phyloP scores from a whole-genome alignment of 1,140 invertebrate genomes.

The Delia radicum region DNA sequence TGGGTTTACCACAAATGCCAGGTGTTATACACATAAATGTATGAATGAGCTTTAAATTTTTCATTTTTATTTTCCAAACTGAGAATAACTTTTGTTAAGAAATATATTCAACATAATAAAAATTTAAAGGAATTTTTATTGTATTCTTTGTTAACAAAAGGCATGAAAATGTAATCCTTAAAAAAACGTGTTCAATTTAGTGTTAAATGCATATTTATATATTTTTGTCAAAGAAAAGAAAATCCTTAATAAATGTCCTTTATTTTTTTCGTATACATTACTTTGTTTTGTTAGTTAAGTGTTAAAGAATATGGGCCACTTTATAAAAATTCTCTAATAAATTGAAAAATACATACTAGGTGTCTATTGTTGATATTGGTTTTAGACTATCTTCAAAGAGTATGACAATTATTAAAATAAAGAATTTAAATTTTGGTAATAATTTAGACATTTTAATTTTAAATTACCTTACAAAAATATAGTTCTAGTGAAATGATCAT shows the following conservation, averaged over 20 bases:
- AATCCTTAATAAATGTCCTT: slow-evolving; percentile 1
- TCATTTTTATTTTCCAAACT: not conserved
- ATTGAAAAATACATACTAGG: too few species aligned
- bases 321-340: not conserved
- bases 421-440: too few species aligned
- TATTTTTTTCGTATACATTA: not conserved
- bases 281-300: too few species aligned
- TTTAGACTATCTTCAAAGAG: too few species aligned
- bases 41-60: not conserved
- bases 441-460: too few species aligned
- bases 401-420: too few species aligned
- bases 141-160: not conserved
- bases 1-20: slow-evolving; percentile 14
- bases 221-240: not conserved
- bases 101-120: not conserved
- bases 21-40: slow-evolving; percentile 1
- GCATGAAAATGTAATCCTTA: not conserved
- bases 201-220: not conserved
- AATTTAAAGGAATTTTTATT: slow-evolving; percentile 4
- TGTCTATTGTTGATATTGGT: too few species aligned
- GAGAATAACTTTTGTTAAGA: not conserved
- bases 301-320: not conserved
- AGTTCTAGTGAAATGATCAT: too few species aligned
- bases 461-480: too few species aligned
- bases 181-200: slow-evolving; percentile 16